Conservation (phyloP, 1,140 invertebrate genomes). For the Argopecten irradians region DNA sequence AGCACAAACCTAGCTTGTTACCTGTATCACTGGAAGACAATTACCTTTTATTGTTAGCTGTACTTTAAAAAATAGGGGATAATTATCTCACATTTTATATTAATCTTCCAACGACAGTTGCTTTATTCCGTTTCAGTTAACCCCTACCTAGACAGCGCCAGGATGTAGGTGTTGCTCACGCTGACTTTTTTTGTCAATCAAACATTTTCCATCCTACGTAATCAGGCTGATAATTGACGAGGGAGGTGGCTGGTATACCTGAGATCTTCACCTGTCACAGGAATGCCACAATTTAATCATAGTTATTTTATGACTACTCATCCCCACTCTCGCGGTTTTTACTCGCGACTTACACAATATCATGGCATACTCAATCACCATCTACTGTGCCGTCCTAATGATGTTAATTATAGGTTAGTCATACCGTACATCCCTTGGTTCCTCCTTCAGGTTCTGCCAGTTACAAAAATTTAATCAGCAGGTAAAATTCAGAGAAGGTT, state of each 20-base stretch:
- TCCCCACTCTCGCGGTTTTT: neutral
- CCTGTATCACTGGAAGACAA: neutral
- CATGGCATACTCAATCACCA: conserved; percentile 15
- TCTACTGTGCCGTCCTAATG: neutral
- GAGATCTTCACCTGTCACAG: neutral
- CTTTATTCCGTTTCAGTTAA: neutral
- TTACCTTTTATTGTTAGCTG: neutral
- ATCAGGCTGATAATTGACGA: conserved; percentile 7
- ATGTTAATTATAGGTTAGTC: neutral
- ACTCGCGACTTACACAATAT: conserved; percentile 7
- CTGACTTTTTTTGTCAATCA: neutral
- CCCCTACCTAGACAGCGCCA: neutral
- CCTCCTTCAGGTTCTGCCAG: neutral
- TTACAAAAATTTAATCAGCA: neutral
- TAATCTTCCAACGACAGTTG: neutral
- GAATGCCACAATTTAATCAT: neutral
- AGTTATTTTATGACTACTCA: conserved; percentile 11
- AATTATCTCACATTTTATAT: conserved; percentile 12
- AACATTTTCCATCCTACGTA: neutral
- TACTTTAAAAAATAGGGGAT: neutral
- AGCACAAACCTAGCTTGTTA: neutral
- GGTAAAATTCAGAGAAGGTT: neutral
- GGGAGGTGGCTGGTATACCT: neutral
- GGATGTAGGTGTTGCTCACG: neutral
- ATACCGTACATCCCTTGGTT: neutral